Evolutionary conservation across 2,888 invertebrate genomes (phyloP).

Genomic region (Oscheius sp.): DNA sequence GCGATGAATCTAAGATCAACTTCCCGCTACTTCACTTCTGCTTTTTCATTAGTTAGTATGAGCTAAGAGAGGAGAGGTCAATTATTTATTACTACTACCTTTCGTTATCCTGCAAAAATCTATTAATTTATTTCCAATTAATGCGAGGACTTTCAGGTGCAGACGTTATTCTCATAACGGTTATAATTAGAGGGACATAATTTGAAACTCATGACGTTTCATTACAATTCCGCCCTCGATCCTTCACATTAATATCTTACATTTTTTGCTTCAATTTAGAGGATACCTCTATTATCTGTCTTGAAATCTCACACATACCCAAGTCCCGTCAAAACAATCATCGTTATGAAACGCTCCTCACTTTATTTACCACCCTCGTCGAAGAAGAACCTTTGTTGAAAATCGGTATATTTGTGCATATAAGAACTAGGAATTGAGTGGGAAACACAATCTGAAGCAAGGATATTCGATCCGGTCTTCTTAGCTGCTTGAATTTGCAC

Average conservation of each 20-base stretch:
- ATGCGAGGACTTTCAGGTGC: too few species aligned
- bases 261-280: not conserved
- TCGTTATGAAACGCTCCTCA: too few species aligned
- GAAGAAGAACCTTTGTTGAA: too few species aligned
- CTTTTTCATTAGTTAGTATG: constrained; percentile 7
- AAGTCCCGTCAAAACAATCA: too few species aligned
- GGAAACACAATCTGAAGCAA: constrained; percentile 28
- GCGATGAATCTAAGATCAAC: not conserved
- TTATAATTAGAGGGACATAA: not conserved
- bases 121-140: too few species aligned
- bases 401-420: too few species aligned
- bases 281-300: not conserved
- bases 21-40: not conserved
- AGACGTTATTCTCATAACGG: too few species aligned
- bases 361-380: too few species aligned
- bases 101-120: too few species aligned
- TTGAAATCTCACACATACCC: too few species aligned
- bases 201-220: not conserved
- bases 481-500: constrained; percentile 30
- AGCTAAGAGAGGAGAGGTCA: too few species aligned
- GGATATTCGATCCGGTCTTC: constrained; percentile 25
- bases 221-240: not conserved
- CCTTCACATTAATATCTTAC: not conserved
- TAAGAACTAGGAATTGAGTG: constrained; percentile 21
- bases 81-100: too few species aligned